Conservation (phyloP, 2,797 vertebrate species). For the Ctenosaura bakeri region DNA sequence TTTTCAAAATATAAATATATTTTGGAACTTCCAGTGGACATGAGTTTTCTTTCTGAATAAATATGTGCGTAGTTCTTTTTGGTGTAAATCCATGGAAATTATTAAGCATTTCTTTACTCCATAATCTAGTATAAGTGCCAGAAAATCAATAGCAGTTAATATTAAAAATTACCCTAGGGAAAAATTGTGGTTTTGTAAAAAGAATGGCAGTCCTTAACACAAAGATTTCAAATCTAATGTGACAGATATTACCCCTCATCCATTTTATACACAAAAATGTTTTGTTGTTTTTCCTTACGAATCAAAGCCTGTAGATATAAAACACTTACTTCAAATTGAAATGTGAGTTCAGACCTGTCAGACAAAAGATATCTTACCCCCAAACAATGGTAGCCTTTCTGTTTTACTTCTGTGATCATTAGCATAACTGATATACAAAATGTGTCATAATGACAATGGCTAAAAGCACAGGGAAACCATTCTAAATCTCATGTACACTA, state of each 20-base stretch:
- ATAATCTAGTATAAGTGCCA: constrained; percentile 11
- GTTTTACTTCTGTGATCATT: constrained; percentile 26
- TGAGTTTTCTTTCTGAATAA: background rate
- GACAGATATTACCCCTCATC: constrained; percentile 1
- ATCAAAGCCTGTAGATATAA: constrained; percentile 32
- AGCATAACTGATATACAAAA: background rate
- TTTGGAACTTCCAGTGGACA: constrained; percentile 2
- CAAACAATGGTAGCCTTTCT: constrained; percentile 36
- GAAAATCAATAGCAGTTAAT: constrained; percentile 15
- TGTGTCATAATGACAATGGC: constrained; percentile 1
- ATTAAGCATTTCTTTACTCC: constrained; percentile 8
- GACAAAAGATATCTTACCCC: constrained; percentile 18
- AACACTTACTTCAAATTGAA: constrained; percentile 32
- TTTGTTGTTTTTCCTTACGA: constrained; percentile 22
- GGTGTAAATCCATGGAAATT: background rate
- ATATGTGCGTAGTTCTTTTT: background rate
- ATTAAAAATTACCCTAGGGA: constrained; percentile 29
- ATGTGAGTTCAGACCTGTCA: constrained; percentile 21
- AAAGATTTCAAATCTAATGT: constrained; percentile 20
- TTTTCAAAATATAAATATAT: background rate
- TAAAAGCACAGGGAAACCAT: background rate
- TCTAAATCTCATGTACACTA: background rate
- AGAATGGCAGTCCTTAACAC: background rate
- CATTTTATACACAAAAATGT: constrained; percentile 33
- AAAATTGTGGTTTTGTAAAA: constrained; percentile 5